Evolutionary conservation across 2,888 invertebrate species (phyloP), one percentile per base, ranked within the genome.

Genomic region (Drosophila imparisetae): DNA sequence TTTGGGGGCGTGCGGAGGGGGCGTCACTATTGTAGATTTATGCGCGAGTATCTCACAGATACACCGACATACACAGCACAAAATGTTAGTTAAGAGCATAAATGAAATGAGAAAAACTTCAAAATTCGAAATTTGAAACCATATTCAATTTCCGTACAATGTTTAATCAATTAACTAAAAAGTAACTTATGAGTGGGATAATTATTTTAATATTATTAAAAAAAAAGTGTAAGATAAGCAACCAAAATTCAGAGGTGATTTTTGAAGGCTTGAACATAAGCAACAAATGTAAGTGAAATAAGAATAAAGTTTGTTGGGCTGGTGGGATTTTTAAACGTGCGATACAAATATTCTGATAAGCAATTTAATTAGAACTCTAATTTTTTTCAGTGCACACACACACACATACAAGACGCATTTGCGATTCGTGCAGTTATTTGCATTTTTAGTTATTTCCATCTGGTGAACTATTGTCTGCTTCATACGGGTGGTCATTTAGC

Each of bases 401-500:
- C n/a, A 62, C 18, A 27, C 0, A 38, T 8, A 32, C 18, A 18
- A 45, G 52, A 30, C 50, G 71, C 75, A 78, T 79, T 79, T 75
- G 78, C 52, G 68, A 80, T 87, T 81, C 85, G 85, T 87, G 87
- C 79, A 85, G 87, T 79, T 87, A 85, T 85, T 85, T 85, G 85
- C 83, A 83, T 81, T 83, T 83, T 82, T 70, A 72, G 74, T 77
- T 72, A 75, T 75, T 66, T 68, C 72, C 78, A 71, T 67, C 66
- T 66, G 66, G 68, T 72, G 67, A 82, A 83, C 77, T 80, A 77
- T 74, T 74, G 75, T 80, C 82, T 76, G 75, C 76, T 61, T 72
- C 72, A 86, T 89, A 86, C 84, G 89, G 90, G 89, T 89, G 89
- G 89, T 86, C 89, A 89, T 87, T 87, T 86, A 86, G 86, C 89